These are phyloP conservation scores for Stichopus horrens DNA, from an alignment of 53 echinoderm and acorn worm species.

Conservation along the genomic window DNA sequence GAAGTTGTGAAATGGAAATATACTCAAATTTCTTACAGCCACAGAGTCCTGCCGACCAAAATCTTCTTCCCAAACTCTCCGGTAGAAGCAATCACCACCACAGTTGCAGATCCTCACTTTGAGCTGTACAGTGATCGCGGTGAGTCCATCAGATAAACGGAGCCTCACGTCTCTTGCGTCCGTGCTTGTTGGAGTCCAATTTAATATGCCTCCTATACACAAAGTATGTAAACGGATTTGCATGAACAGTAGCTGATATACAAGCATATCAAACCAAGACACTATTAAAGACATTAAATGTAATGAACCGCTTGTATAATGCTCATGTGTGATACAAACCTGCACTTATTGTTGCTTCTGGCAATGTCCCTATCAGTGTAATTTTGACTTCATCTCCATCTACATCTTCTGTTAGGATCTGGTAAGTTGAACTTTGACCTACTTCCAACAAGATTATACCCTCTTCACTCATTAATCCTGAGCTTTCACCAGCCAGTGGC, in stretches of 20 bases:
- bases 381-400: neutral
- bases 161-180: constrained; percentile 16
- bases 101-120: constrained; percentile 27
- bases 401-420: neutral
- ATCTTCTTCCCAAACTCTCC: constrained; percentile 43
- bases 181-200: constrained; percentile 2
- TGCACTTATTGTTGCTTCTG: neutral
- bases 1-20: no score
- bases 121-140: constrained; percentile 27
- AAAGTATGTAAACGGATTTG: no score
- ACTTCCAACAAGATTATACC: neutral
- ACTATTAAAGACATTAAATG: no score
- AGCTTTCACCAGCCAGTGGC: neutral
- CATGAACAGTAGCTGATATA: no score
- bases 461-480: neutral
- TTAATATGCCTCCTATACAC: constrained; percentile 49
- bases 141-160: constrained; percentile 37
- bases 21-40: constrained; percentile 28
- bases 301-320: no score
- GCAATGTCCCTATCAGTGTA: neutral
- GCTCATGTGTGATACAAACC: neutral
- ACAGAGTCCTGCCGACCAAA: constrained; percentile 40
- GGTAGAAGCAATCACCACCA: constrained; percentile 45
- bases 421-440: constrained; percentile 1
- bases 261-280: no score